These are phyloP conservation scores for Actias luna DNA, from an alignment of 2,888 invertebrate species.

Conservation along the genomic window DNA sequence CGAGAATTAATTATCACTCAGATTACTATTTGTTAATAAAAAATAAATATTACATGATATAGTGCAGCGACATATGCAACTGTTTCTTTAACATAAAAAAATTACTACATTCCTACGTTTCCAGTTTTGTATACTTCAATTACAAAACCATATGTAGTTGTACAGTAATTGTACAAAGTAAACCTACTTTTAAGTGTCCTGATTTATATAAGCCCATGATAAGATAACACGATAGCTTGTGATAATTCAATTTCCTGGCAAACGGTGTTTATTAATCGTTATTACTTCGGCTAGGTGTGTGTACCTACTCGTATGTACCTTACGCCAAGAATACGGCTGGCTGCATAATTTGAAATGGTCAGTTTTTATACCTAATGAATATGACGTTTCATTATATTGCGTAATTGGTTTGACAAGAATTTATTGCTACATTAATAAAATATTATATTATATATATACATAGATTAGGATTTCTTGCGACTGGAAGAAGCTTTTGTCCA, in stretches of 20 bases:
- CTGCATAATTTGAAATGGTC: no score
- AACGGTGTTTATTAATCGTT: neutral
- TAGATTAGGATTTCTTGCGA: no score
- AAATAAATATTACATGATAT: neutral
- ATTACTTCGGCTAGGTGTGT: neutral
- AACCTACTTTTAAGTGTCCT: neutral
- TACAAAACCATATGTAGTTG: neutral
- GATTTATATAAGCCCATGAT: neutral
- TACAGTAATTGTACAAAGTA: neutral
- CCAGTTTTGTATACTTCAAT: neutral
- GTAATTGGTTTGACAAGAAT: neutral
- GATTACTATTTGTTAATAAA: neutral
- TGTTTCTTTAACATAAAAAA: no score
- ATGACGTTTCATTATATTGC: no score
- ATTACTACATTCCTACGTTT: neutral
- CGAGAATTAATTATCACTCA: neutral
- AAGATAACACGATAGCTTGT: conserved; percentile 4
- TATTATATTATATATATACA: no score
- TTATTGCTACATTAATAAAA: neutral
- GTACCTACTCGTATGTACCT: neutral
- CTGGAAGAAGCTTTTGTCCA: no score
- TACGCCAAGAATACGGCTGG: no score
- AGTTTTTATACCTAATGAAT: no score
- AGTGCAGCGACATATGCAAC: neutral
- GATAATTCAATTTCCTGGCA: conserved; percentile 7